Conservation (phyloP, 2,797 vertebrate genomes). For the Eulemur rubriventer region DNA sequence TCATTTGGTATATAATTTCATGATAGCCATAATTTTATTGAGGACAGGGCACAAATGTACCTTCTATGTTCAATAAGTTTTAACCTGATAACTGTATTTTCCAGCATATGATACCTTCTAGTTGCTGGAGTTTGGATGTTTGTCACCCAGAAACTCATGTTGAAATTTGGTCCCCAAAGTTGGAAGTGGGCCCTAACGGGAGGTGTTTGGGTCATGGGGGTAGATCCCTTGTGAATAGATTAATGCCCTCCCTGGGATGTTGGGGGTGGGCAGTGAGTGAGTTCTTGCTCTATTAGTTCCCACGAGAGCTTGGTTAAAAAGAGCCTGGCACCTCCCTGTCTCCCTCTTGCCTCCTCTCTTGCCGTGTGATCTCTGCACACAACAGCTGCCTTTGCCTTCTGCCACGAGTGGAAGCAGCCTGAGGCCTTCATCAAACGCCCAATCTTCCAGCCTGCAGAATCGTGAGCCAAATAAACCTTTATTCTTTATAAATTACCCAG, state of each 20-base stretch:
- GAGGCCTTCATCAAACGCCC: not conserved
- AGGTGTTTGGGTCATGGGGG: not conserved
- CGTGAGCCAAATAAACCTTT: not conserved
- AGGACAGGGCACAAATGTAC: not conserved
- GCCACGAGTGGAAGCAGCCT: not conserved
- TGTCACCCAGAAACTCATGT: not conserved
- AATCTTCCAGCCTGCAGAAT: not conserved
- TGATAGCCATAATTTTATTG: not conserved
- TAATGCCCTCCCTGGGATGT: not conserved
- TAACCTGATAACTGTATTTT: not conserved
- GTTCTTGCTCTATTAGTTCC: not conserved
- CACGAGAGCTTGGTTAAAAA: not conserved
- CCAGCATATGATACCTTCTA: not conserved
- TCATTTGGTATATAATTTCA: not conserved
- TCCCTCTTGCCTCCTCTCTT: not conserved
- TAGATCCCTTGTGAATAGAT: not conserved
- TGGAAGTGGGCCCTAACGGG: not conserved
- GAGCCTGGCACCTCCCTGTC: not conserved
- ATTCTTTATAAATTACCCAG: not conserved
- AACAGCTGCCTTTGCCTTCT: not conserved
- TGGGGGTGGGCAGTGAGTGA: too few relatives aligned
- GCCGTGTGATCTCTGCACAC: not conserved
- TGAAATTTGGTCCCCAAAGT: not conserved
- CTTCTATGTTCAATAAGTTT: not conserved
- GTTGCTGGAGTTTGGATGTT: not conserved